Percentiles rank a stretch among this genome's conserved stretches.
These are phyloP conservation scores for Mycetomoellerius zeteki DNA, from an alignment of 1,140 invertebrate species.

Conservation along the genomic window DNA sequence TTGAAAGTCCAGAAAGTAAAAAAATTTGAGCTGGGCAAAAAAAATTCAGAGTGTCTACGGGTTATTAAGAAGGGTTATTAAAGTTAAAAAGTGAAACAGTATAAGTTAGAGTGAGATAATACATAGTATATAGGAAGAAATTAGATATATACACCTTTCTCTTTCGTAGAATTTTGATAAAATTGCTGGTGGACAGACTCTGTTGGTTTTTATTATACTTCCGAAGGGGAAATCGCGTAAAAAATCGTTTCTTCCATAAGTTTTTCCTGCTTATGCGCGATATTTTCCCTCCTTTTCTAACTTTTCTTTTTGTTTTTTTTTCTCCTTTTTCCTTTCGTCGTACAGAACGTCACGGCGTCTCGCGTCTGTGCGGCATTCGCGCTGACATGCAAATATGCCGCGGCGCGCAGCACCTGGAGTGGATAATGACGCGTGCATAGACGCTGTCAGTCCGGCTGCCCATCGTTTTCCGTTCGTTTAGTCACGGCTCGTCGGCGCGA, in stretches of 20 bases:
- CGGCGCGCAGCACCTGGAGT: conserved; percentile 55
- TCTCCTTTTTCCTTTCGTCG: conserved; percentile 29
- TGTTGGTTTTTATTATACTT: neutral
- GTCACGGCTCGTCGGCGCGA: conserved; percentile 70
- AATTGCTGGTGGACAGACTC: too few species aligned
- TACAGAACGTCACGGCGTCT: conserved; percentile 46
- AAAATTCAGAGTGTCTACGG: too few species aligned
- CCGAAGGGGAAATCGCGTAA: neutral
- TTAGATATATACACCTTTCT: too few species aligned
- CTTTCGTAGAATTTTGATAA: too few species aligned
- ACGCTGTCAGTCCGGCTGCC: conserved; percentile 72
- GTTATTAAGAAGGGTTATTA: too few species aligned
- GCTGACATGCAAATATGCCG: conserved; percentile 60
- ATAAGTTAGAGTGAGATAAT: too few species aligned
- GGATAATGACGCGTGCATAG: conserved; percentile 67
- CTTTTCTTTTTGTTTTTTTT: neutral
- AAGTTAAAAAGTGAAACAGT: too few species aligned
- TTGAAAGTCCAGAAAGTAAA: too few species aligned
- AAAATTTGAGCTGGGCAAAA: too few species aligned
- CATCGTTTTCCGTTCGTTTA: conserved; percentile 66
- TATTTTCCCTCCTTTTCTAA: neutral
- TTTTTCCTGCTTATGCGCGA: neutral
- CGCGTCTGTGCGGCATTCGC: conserved; percentile 52
- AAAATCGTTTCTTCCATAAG: conserved; percentile 1
- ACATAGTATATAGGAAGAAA: too few species aligned